These are phyloP conservation scores for Gymnogyps californianus DNA, from an alignment of 2,113 vertebrate genomes.

Conservation along the genomic window DNA sequence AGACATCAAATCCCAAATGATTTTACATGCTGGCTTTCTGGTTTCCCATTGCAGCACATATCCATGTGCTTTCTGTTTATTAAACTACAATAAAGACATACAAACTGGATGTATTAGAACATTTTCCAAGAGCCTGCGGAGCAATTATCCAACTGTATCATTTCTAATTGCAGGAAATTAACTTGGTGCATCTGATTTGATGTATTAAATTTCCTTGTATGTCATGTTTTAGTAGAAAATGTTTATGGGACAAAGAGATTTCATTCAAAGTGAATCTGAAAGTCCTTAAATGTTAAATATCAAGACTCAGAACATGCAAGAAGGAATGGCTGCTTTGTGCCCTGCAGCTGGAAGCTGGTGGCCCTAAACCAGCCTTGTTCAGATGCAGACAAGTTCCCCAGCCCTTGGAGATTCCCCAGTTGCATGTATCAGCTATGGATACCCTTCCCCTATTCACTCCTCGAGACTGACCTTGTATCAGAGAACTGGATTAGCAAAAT, in stretches of 20 bases:
- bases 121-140: not conserved
- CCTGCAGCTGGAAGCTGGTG: not conserved
- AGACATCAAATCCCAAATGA: slow-evolving; percentile 29
- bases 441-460: not conserved
- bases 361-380: not conserved
- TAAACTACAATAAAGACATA: not conserved
- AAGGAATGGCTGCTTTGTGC: not conserved
- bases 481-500: not conserved
- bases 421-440: not conserved
- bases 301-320: not conserved
- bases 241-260: not conserved
- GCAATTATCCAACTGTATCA: not conserved
- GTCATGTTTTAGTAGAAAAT: not conserved
- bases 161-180: slow-evolving; percentile 19
- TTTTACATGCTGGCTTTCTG: slow-evolving; percentile 41
- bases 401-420: not conserved
- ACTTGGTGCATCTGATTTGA: not conserved
- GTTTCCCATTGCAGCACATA: slow-evolving; percentile 20
- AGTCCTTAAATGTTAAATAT: not conserved
- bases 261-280: slow-evolving; percentile 6
- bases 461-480: not conserved
- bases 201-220: not conserved
- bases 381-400: not conserved
- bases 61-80: slow-evolving; percentile 47
- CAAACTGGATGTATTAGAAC: slow-evolving; percentile 3